Evolutionary conservation across 2,797 vertebrate species (phyloP).

Genomic region (Cuniculus paca): DNA sequence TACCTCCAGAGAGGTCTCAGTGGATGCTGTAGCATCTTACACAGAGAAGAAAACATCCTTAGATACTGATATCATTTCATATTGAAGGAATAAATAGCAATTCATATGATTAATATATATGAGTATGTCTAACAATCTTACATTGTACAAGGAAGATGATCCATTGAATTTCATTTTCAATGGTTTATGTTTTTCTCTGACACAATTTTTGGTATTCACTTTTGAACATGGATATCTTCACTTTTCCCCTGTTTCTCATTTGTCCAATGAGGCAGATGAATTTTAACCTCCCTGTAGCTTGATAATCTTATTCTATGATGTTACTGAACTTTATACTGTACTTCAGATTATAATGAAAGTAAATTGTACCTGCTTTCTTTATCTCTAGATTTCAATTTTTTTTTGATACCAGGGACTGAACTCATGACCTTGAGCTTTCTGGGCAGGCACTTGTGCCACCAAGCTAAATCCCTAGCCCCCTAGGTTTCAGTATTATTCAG

Average conservation of each 20-base stretch:
- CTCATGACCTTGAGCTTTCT: no score
- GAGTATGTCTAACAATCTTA: not conserved
- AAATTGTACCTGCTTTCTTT: not conserved
- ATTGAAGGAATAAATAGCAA: not conserved
- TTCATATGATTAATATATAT: not conserved
- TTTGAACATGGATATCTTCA: not conserved
- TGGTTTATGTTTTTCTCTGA: not conserved
- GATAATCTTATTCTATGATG: not conserved
- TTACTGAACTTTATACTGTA: not conserved
- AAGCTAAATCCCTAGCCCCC: no score
- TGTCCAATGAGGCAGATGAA: not conserved
- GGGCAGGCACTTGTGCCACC: no score
- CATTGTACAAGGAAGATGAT: not conserved
- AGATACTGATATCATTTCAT: constrained; percentile 7
- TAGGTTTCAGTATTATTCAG: not conserved
- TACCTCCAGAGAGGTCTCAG: not conserved
- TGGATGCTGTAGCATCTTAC: not conserved
- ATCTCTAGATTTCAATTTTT: not conserved
- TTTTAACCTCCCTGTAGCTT: not conserved
- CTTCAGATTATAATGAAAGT: not conserved
- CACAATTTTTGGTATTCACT: not conserved
- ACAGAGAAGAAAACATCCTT: constrained; percentile 33
- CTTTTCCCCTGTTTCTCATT: not conserved
- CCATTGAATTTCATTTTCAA: not conserved
- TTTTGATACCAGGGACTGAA: no score